Base-by-base conservation (phyloP, 1,140 invertebrate genomes). In the Apolygus lucorum region DNA sequence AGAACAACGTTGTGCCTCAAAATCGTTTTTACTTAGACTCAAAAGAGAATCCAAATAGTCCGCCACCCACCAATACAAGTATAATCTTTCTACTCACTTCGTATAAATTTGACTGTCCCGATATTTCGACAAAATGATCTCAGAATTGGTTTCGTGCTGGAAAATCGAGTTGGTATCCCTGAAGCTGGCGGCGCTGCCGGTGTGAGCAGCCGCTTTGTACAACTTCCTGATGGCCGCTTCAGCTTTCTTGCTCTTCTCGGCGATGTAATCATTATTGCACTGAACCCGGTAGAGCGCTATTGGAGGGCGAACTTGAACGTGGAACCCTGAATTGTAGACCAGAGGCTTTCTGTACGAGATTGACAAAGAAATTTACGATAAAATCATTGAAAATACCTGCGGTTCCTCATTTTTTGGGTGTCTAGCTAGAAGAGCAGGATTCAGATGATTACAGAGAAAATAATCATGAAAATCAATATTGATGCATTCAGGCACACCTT, bases 211-310 rank as follows among this genome's bases (percentile, higher is more conserved):
- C 8, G 13, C 11, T 59, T 59, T 59, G 54, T 59, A 59, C 13
- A 59, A 59, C 22, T 59, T 59, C 22, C 54, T 59, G 54, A 59
- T 59, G 11, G 4, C 54, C 22, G 54, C 22, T 59, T 59, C 54
- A 13, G 54, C 54, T 22, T 59, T 59, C 22, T 24, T 59, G 22
- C 54, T 22, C 22, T 59, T 59, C 22, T 59, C 54, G 2, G 54
- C 54, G 54, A 59, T 22, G 4, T 59, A 22, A 59, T 59, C 54
- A 24, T 59, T 24, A 21, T 59, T 13, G 54, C 22, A 59, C 22
- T 11, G 11, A 4, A 59, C 54, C 22, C 22, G 11, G 22, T 59
- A 59, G 4, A 59, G 11, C 8, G 54, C 8, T 4, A 59, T 14
- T 4, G 54, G 54, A 17, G 54, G 54, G 8, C 22, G 54, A 17